Conservation (phyloP, 2,797 vertebrate species). For the Echiichthys vipera region DNA sequence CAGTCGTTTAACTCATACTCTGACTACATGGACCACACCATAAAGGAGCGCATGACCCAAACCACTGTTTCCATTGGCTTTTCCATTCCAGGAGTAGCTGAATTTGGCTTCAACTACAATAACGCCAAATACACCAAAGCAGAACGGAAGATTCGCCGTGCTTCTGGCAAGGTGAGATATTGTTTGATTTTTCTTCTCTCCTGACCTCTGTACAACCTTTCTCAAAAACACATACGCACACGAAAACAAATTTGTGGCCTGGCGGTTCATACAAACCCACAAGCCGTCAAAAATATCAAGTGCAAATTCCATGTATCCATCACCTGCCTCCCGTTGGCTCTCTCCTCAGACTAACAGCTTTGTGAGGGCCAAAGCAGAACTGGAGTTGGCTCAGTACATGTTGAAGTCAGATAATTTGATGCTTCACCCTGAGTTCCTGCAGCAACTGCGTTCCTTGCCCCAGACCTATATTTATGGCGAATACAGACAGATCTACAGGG, state of each 20-base stretch:
- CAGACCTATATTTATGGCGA: constrained; percentile 89
- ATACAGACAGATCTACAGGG: constrained; percentile 91
- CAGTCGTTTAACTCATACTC: constrained; percentile 86
- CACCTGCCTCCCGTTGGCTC: not conserved
- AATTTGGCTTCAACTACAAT: constrained; percentile 80
- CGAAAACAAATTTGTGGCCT: fast-evolving
- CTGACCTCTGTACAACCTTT: not conserved
- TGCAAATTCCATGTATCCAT: not conserved
- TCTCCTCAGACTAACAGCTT: constrained; percentile 85
- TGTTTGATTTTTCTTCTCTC: not conserved
- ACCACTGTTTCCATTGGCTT: constrained; percentile 79
- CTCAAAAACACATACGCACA: not conserved
- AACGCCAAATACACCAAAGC: constrained; percentile 81
- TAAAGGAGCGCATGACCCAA: constrained; percentile 36
- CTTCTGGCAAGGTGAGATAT: constrained; percentile 85
- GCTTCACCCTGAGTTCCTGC: constrained; percentile 91
- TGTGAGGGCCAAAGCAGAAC: constrained; percentile 84
- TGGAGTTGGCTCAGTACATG: constrained; percentile 88
- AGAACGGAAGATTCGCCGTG: constrained; percentile 81
- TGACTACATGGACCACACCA: constrained; percentile 79
- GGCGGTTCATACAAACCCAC: not conserved
- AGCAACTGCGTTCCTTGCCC: constrained; percentile 86
- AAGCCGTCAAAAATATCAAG: not conserved
- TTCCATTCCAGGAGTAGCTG: constrained; percentile 55
- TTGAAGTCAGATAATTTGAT: constrained; percentile 87